A percentile compares a stretch with the other conserved stretches of the same genome.
Evolutionary conservation across 2,888 invertebrate genomes (phyloP).

Genomic region (Sminthurides aquaticus): DNA sequence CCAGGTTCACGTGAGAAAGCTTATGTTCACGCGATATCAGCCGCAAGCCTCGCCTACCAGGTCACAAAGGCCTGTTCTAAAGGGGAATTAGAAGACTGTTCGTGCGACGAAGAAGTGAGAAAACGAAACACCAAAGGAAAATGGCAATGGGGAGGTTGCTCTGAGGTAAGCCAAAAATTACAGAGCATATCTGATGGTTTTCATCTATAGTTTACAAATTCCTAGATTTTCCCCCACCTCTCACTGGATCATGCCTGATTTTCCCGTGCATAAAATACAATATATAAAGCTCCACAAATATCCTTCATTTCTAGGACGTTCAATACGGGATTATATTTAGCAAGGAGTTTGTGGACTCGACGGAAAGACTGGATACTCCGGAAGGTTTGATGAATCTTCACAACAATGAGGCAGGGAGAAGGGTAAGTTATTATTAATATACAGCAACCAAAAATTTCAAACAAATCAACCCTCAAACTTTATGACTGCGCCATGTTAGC

Average conservation of each 20-base stretch:
- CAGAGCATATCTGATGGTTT: constrained; percentile 1
- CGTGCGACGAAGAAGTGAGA: constrained; percentile 74
- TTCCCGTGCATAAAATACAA: background rate
- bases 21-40: constrained; percentile 78
- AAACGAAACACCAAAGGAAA: constrained; percentile 62
- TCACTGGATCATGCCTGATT: too few species aligned
- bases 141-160: constrained; percentile 92
- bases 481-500: background rate
- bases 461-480: background rate
- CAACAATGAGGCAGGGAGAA: constrained; percentile 84
- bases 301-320: constrained; percentile 54
- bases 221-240: background rate
- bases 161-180: constrained; percentile 56
- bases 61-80: constrained; percentile 79
- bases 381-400: constrained; percentile 81
- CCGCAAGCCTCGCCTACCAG: constrained; percentile 81
- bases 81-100: constrained; percentile 78
- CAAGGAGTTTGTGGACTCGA: constrained; percentile 75
- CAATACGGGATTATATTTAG: constrained; percentile 77
- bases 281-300: too few species aligned
- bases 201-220: too few species aligned
- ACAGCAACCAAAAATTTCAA: background rate
- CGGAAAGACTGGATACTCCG: constrained; percentile 64
- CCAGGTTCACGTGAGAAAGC: constrained; percentile 86
- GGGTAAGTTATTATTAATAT: constrained; percentile 58